These are phyloP conservation scores for Lepidothrix coronata DNA, from an alignment of 2,113 vertebrate species.

Conservation along the genomic window DNA sequence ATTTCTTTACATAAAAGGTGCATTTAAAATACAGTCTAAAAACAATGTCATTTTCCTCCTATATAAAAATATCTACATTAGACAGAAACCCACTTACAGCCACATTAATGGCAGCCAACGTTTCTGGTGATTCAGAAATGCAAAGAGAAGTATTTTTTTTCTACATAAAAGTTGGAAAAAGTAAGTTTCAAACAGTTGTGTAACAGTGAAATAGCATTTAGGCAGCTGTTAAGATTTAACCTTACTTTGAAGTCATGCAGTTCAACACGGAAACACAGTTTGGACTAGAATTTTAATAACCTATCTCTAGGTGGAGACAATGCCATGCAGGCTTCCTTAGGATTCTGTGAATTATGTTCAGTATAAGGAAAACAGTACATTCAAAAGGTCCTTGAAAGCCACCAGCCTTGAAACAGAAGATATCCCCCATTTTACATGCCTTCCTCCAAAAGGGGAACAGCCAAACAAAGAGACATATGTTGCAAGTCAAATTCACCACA, in stretches of 20 bases:
- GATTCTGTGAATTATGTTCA: background rate
- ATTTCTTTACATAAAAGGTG: background rate
- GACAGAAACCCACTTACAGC: background rate
- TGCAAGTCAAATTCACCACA: background rate
- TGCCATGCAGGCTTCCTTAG: background rate
- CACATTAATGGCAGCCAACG: background rate
- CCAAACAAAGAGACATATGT: background rate
- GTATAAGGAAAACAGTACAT: background rate
- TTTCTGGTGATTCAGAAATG: background rate
- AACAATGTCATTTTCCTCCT: background rate
- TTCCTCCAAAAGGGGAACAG: background rate
- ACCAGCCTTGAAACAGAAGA: background rate
- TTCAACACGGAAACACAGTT: background rate
- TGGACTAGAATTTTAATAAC: background rate
- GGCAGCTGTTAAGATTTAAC: background rate
- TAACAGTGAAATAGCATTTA: background rate
- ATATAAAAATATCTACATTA: background rate
- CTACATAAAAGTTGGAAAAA: background rate
- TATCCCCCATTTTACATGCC: background rate
- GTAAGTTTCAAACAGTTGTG: background rate
- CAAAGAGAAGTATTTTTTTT: background rate
- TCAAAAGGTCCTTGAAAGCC: background rate
- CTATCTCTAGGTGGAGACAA: background rate
- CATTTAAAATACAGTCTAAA: background rate
- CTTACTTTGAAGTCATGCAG: background rate